These are phyloP conservation scores for Corythornis vintsioides DNA, from an alignment of 2,113 vertebrate genomes.

Conservation along the genomic window DNA sequence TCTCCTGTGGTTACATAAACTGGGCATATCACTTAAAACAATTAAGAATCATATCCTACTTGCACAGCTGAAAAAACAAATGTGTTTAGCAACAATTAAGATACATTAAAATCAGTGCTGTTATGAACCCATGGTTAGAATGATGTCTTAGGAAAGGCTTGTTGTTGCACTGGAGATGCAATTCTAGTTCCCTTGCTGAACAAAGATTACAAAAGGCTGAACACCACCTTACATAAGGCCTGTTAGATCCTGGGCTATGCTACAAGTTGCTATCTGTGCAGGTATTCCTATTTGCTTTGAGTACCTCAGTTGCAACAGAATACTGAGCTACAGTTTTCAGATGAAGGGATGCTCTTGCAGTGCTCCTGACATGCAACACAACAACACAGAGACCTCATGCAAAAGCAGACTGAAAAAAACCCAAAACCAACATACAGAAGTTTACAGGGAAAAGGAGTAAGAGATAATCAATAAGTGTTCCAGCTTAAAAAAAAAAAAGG, in stretches of 20 bases:
- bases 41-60: not conserved
- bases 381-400: not conserved
- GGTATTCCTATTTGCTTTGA: not conserved
- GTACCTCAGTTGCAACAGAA: not conserved
- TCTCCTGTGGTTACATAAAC: not conserved
- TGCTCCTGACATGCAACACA: not conserved
- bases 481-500: not conserved
- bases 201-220: constrained; percentile 12
- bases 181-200: not conserved
- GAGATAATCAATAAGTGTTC: not conserved
- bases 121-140: not conserved
- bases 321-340: not conserved
- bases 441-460: not conserved
- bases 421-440: not conserved
- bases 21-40: not conserved
- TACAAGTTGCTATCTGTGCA: not conserved
- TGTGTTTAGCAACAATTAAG: not conserved
- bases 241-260: not conserved
- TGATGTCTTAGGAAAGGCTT: not conserved
- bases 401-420: not conserved
- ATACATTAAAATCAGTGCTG: not conserved
- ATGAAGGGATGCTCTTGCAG: not conserved
- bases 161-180: not conserved
- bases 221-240: not conserved
- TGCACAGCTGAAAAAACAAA: constrained; percentile 1